Percentiles rank a stretch among this genome's conserved stretches.
Conservation (phyloP, 1,140 invertebrate genomes). For the Orius insidiosus region DNA sequence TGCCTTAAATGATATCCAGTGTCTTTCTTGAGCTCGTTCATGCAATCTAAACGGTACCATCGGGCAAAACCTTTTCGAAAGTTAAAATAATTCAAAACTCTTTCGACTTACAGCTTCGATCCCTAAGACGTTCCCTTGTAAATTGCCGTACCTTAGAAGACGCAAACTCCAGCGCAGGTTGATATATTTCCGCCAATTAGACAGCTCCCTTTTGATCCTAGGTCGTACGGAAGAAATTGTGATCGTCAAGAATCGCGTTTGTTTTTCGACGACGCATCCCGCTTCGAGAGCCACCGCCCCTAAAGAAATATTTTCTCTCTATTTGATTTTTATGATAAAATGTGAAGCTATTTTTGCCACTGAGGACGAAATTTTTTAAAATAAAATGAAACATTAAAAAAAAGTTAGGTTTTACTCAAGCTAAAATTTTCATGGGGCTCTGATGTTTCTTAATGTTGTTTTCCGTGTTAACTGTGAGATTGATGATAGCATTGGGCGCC, state of each 20-base stretch:
- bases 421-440: neutral
- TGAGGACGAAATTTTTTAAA: neutral
- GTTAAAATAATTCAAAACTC: too few relatives aligned
- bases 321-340: too few relatives aligned
- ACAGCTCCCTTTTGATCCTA: constrained; percentile 94
- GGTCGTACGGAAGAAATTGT: constrained; percentile 76
- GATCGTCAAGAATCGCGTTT: constrained; percentile 46
- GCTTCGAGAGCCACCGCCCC: constrained; percentile 73
- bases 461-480: too few relatives aligned
- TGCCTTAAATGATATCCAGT: constrained; percentile 44
- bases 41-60: constrained; percentile 8
- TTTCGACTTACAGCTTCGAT: constrained; percentile 61
- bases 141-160: constrained; percentile 82
- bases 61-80: constrained; percentile 3
- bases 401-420: neutral
- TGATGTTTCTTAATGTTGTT: too few relatives aligned
- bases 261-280: constrained; percentile 81
- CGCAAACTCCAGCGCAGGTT: constrained; percentile 92
- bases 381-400: neutral
- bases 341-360: too few relatives aligned
- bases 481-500: too few relatives aligned
- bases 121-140: constrained; percentile 81
- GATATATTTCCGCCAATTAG: constrained; percentile 94
- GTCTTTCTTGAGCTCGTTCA: constrained; percentile 32
- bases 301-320: constrained; percentile 15